These are phyloP conservation scores for Calameuta filiformis DNA, from an alignment of 2,888 invertebrate species.

Conservation along the genomic window DNA sequence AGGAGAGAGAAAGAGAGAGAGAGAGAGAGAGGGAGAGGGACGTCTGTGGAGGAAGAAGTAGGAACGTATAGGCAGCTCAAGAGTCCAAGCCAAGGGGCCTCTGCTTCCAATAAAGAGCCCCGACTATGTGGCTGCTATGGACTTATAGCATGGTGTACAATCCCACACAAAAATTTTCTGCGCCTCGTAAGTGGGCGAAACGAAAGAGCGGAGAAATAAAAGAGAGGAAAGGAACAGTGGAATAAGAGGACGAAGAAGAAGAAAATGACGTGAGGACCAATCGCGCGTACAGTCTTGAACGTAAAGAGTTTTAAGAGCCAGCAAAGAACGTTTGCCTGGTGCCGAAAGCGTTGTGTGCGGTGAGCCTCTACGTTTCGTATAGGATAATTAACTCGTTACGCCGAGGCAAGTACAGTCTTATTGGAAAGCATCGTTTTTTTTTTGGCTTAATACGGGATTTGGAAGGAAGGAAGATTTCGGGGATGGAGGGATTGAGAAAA, in stretches of 20 bases:
- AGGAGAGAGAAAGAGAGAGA: slow-evolving; percentile 18
- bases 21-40: slow-evolving; percentile 25
- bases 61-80: slow-evolving; percentile 18
- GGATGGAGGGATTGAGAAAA: not conserved
- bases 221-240: not conserved
- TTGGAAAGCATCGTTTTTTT: not conserved
- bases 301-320: not conserved
- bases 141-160: slow-evolving; percentile 28
- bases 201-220: slow-evolving; percentile 1
- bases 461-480: not conserved
- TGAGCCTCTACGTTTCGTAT: not conserved
- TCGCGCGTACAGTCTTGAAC: not conserved
- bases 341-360: not conserved
- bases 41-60: slow-evolving; percentile 22
- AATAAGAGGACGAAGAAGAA: not conserved
- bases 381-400: not conserved
- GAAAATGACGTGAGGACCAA: not conserved
- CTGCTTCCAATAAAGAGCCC: slow-evolving; percentile 39
- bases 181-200: not conserved
- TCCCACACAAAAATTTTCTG: slow-evolving; percentile 27
- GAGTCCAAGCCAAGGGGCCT: slow-evolving; percentile 27
- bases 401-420: not conserved
- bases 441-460: not conserved
- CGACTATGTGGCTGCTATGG: slow-evolving; percentile 26
- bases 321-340: not conserved